Percentiles rank a stretch among this genome's conserved stretches.
These are phyloP conservation scores for Poecilia picta DNA, from an alignment of 2,797 vertebrate species.

Conservation along the genomic window DNA sequence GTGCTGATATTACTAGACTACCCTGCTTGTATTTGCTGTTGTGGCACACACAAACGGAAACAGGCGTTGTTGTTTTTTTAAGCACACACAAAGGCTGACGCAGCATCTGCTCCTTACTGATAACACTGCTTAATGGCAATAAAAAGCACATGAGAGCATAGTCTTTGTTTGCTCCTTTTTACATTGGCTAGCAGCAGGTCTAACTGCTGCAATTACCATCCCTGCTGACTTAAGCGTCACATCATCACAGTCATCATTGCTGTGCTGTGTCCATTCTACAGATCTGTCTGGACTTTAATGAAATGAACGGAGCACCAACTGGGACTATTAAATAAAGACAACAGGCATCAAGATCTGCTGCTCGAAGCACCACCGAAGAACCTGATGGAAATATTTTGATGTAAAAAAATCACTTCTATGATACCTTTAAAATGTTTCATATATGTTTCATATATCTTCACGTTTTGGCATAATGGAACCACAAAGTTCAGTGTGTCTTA, in stretches of 20 bases:
- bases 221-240: constrained; percentile 67
- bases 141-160: constrained; percentile 45
- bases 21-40: constrained; percentile 42
- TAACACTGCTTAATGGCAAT: constrained; percentile 53
- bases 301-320: constrained; percentile 66
- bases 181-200: constrained; percentile 56
- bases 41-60: constrained; percentile 18
- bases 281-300: constrained; percentile 61
- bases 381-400: constrained; percentile 52
- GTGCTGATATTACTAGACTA: constrained; percentile 60
- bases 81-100: constrained; percentile 14
- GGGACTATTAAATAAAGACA: constrained; percentile 64
- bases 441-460: neutral
- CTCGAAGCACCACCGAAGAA: constrained; percentile 35
- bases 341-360: constrained; percentile 25
- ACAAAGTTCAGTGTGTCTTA: neutral
- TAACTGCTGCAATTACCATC: constrained; percentile 60
- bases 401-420: constrained; percentile 33
- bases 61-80: constrained; percentile 2
- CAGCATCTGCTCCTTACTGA: constrained; percentile 66
- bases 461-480: neutral
- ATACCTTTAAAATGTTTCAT: constrained; percentile 10
- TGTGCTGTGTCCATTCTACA: constrained; percentile 39
- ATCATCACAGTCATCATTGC: constrained; percentile 52
- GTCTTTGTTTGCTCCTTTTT: constrained; percentile 50